Percentiles rank a stretch among this genome's conserved stretches.
These are phyloP conservation scores for Paedocypris sp. DNA, from an alignment of 2,113 vertebrate genomes.

Conservation along the genomic window DNA sequence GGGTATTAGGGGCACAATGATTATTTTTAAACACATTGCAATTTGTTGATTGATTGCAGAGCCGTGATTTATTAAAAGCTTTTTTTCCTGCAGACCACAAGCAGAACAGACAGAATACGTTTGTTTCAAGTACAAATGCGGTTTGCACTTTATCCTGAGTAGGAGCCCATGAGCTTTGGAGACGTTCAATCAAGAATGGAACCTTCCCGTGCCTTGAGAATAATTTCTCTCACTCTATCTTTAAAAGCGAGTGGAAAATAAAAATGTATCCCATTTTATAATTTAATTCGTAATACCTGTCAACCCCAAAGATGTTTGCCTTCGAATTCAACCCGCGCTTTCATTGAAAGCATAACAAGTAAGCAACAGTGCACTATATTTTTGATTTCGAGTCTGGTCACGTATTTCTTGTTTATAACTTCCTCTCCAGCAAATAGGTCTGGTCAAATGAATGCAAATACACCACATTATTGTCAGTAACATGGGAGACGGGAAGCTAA, in stretches of 20 bases:
- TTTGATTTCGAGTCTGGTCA: conserved; percentile 10
- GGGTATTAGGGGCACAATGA: conserved; percentile 36
- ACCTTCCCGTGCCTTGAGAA: conserved; percentile 4
- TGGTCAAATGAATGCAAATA: conserved; percentile 30
- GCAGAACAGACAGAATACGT: neutral
- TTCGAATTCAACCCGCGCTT: conserved; percentile 21
- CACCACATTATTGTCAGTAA: conserved; percentile 29
- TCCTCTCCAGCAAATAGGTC: conserved; percentile 13
- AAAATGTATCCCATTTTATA: conserved; percentile 24
- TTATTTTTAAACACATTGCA: conserved; percentile 46
- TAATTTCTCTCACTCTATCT: conserved; percentile 10
- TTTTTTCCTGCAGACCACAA: conserved; percentile 11
- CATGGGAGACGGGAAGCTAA: conserved; percentile 22
- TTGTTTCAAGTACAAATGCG: neutral
- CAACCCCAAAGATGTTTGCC: conserved; percentile 15
- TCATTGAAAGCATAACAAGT: conserved; percentile 19
- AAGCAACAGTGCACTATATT: neutral
- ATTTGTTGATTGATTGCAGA: conserved; percentile 49
- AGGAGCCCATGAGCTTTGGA: conserved; percentile 3
- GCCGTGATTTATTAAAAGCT: conserved; percentile 36
- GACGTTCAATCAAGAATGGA: neutral
- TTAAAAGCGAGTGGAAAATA: conserved; percentile 13
- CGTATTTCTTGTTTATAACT: conserved; percentile 17
- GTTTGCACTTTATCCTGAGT: neutral
- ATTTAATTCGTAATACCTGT: conserved; percentile 24